phyloP scores from a whole-genome alignment of 1,140 invertebrate species.

The Dendrolimus punctatus region DNA sequence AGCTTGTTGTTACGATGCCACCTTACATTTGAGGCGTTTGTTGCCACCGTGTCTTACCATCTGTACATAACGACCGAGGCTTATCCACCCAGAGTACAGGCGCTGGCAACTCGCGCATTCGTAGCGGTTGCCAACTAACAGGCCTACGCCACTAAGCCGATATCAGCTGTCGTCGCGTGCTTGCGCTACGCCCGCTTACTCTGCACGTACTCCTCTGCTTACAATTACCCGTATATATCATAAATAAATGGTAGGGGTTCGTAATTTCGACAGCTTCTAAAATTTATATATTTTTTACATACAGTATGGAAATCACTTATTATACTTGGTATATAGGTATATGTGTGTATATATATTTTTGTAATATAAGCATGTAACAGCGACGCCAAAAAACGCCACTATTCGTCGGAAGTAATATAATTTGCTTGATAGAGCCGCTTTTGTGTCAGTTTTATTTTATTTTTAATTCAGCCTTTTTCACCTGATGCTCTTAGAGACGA shows the following conservation, averaged over 20 bases:
- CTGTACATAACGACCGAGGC: conserved; percentile 23
- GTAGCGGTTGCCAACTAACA: conserved; percentile 49
- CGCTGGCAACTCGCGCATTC: conserved; percentile 53
- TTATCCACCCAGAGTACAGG: conserved; percentile 20
- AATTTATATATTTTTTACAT: too few relatives aligned
- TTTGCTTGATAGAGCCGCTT: too few relatives aligned
- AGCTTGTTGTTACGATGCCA: conserved; percentile 6
- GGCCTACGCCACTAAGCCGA: conserved; percentile 47
- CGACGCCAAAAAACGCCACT: background rate
- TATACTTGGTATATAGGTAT: background rate
- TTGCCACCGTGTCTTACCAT: conserved; percentile 6
- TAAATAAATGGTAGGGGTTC: background rate
- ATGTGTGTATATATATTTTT: background rate
- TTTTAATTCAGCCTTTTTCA: too few relatives aligned
- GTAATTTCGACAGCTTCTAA: too few relatives aligned
- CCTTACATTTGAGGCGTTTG: conserved; percentile 8
- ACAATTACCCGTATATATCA: background rate
- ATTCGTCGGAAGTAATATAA: too few relatives aligned
- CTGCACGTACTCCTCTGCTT: conserved; percentile 9
- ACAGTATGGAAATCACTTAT: too few relatives aligned
- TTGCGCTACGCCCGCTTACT: conserved; percentile 21
- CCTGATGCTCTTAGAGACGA: too few relatives aligned
- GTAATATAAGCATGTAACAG: background rate
- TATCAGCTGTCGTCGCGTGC: conserved; percentile 30
- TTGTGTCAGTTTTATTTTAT: too few relatives aligned